Conservation (phyloP, 2,113 vertebrate species). For the Antigone vipio region DNA sequence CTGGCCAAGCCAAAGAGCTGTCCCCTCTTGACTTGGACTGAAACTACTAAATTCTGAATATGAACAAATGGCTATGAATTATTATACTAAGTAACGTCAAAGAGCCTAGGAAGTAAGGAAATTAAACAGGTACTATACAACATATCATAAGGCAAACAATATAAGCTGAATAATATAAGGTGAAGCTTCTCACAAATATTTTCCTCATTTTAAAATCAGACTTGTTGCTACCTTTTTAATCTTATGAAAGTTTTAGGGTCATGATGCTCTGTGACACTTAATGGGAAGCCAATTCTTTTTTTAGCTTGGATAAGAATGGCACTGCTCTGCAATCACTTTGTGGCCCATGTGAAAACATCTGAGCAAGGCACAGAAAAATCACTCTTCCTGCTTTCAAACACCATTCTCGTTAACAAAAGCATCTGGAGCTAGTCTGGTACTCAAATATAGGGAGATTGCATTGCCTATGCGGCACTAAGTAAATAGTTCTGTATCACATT, state of each 20-base stretch:
- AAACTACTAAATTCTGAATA: not conserved
- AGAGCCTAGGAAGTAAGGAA: not conserved
- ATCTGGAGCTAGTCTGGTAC: slow-evolving; percentile 47
- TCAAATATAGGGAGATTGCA: not conserved
- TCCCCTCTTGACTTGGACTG: not conserved
- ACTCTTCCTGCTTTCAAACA: not conserved
- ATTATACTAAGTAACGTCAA: not conserved
- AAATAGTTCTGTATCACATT: not conserved
- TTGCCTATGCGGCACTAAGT: not conserved
- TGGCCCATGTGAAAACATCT: slow-evolving; percentile 8
- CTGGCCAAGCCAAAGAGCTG: not conserved
- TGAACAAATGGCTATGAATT: not conserved
- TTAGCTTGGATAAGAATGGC: not conserved
- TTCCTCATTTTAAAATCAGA: not conserved
- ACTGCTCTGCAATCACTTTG: not conserved
- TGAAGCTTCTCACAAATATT: not conserved
- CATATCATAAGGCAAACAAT: not conserved
- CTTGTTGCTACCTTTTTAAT: not conserved
- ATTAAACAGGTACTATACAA: not conserved
- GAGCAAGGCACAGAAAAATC: not conserved
- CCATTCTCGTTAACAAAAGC: slow-evolving; percentile 20
- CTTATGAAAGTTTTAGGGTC: not conserved
- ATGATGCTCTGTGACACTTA: not conserved
- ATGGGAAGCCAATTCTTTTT: not conserved
- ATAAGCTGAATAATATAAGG: not conserved